Conservation (phyloP, 2,888 invertebrate species). For the Pimpla rufipes region DNA sequence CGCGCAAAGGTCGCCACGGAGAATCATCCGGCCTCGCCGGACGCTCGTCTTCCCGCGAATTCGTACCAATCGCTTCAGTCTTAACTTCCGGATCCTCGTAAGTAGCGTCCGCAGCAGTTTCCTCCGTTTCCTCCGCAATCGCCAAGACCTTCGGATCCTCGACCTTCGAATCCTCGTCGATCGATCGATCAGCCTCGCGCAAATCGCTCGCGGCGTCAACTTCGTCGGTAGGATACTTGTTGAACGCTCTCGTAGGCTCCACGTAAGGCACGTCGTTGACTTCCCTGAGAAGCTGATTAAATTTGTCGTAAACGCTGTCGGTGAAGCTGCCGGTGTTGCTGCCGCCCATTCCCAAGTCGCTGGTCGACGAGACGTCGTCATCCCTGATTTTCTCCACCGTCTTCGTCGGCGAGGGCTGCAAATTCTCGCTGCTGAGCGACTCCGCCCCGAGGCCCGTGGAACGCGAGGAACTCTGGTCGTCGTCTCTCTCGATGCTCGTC, state of each 20-base stretch:
- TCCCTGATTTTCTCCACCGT: background rate
- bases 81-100: slow-evolving; percentile 12
- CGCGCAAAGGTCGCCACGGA: background rate
- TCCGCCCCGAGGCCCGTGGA: slow-evolving; percentile 28
- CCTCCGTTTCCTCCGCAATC: background rate
- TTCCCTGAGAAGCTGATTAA: slow-evolving; percentile 50
- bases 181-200: background rate
- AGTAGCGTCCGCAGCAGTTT: background rate
- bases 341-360: slow-evolving; percentile 50
- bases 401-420: background rate
- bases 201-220: background rate
- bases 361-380: background rate
- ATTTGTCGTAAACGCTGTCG: slow-evolving; percentile 62
- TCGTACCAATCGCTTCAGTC: background rate
- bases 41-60: background rate
- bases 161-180: background rate
- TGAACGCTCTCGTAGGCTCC: slow-evolving; percentile 26
- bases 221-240: slow-evolving; percentile 40
- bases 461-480: slow-evolving; percentile 56
- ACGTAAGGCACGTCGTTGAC: slow-evolving; percentile 54
- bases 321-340: slow-evolving; percentile 17
- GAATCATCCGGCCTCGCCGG: slow-evolving; percentile 16
- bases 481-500: slow-evolving; percentile 43
- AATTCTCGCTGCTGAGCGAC: slow-evolving; percentile 37
- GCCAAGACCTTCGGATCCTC: background rate